Evolutionary conservation across 2,888 invertebrate genomes (phyloP).

Genomic region (Caradrina clavipalpis): DNA sequence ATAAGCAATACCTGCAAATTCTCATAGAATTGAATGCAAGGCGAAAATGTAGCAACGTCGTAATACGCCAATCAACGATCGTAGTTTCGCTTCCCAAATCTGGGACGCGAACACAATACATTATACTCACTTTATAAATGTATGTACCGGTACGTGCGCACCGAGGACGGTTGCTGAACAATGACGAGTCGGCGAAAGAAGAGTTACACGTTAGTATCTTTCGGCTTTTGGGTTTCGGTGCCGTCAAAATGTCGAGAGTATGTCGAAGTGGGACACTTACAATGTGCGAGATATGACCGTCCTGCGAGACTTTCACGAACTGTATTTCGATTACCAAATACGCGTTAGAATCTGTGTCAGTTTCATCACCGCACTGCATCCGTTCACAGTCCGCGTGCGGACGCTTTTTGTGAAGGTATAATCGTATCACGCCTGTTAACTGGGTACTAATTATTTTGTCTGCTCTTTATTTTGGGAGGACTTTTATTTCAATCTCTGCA

Average conservation of each 20-base stretch:
- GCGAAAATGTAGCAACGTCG: slow-evolving; percentile 88
- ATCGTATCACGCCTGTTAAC: slow-evolving; percentile 65
- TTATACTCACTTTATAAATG: slow-evolving; percentile 72
- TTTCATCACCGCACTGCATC: slow-evolving; percentile 89
- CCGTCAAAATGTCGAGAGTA: slow-evolving; percentile 86
- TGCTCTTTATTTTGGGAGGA: slow-evolving; percentile 38
- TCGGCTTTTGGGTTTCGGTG: slow-evolving; percentile 86
- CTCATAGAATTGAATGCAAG: slow-evolving; percentile 89
- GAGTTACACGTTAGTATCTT: slow-evolving; percentile 79
- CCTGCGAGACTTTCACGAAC: slow-evolving; percentile 90
- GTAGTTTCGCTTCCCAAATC: slow-evolving; percentile 87
- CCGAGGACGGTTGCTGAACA: slow-evolving; percentile 76
- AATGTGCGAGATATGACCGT: slow-evolving; percentile 86
- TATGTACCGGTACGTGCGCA: slow-evolving; percentile 78
- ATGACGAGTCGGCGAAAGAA: slow-evolving; percentile 80
- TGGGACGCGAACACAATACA: slow-evolving; percentile 85
- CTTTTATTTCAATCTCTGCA: slow-evolving; percentile 32
- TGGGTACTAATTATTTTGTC: slow-evolving; percentile 63
- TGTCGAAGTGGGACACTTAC: slow-evolving; percentile 85
- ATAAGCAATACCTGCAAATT: slow-evolving; percentile 84
- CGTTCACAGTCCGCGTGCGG: slow-evolving; percentile 81
- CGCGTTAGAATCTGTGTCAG: slow-evolving; percentile 91
- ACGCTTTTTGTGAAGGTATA: slow-evolving; percentile 77
- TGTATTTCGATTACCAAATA: slow-evolving; percentile 90
- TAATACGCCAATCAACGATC: slow-evolving; percentile 87